Evolutionary conservation across 2,113 vertebrate species (phyloP).

Genomic region (Edolisoma coerulescens): DNA sequence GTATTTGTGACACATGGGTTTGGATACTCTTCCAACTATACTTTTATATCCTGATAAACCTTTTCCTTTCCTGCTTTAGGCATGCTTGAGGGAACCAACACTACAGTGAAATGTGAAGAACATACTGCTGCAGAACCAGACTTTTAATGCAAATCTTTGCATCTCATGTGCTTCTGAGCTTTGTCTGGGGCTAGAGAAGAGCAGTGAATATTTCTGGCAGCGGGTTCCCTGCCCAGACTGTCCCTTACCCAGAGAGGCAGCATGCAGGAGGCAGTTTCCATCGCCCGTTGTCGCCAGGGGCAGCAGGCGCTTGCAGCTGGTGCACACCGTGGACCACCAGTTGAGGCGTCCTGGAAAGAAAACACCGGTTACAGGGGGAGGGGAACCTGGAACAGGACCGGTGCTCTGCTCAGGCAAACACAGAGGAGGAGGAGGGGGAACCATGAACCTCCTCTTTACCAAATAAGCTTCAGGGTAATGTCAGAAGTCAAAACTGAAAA

Average conservation of each 20-base stretch:
- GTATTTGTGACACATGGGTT: not conserved
- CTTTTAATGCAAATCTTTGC: not conserved
- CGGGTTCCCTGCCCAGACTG: not conserved
- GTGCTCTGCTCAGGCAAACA: not conserved
- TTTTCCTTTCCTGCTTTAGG: not conserved
- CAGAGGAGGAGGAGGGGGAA: not conserved
- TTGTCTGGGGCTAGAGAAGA: not conserved
- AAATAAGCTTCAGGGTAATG: not conserved
- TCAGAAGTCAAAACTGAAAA: not conserved
- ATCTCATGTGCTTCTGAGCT: not conserved
- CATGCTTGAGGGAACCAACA: not conserved
- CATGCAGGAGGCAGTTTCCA: conserved; percentile 97
- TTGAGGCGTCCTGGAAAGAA: conserved; percentile 89
- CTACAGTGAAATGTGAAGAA: not conserved
- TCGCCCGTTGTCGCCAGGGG: conserved; percentile 96
- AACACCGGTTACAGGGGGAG: not conserved
- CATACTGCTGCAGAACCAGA: not conserved
- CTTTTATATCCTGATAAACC: not conserved
- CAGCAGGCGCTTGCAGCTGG: conserved; percentile 94
- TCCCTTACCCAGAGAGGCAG: conserved; percentile 91
- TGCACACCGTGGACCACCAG: conserved; percentile 96
- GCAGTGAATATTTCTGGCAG: not conserved
- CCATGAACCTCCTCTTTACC: not conserved
- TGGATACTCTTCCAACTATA: not conserved
- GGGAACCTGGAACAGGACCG: not conserved